phyloP scores from a whole-genome alignment of 2,888 invertebrate species.

The Ommatoiulus sabulosus region DNA sequence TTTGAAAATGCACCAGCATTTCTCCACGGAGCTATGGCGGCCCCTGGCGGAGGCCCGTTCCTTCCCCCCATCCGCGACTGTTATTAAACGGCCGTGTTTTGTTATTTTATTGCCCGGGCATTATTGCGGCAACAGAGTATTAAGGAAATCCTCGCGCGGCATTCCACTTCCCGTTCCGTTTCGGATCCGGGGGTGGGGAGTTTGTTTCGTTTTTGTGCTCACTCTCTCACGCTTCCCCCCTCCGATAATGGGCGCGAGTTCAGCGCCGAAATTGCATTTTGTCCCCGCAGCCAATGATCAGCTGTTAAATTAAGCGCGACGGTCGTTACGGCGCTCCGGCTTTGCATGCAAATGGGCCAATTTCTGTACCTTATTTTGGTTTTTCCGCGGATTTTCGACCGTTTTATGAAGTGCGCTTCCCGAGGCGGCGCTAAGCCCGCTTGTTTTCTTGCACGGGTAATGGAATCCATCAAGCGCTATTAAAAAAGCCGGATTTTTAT shows the following conservation, averaged over 20 bases:
- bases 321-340: conserved; percentile 45
- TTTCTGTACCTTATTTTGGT: neutral
- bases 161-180: conserved; percentile 46
- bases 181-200: neutral
- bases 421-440: neutral
- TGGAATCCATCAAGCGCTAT: neutral
- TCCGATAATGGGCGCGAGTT: neutral
- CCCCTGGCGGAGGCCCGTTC: neutral
- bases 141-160: conserved; percentile 26
- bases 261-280: conserved; percentile 13
- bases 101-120: conserved; percentile 20
- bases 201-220: neutral
- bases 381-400: conserved; percentile 35
- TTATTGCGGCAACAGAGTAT: conserved; percentile 40
- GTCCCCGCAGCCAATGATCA: conserved; percentile 48
- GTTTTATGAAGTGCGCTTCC: neutral
- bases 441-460: neutral
- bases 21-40: no score
- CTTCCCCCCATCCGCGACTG: neutral
- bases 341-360: conserved; percentile 32
- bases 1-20: no score
- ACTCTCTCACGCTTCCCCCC: neutral
- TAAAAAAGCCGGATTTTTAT: conserved; percentile 30
- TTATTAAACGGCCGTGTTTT: conserved; percentile 45
- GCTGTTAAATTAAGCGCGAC: conserved; percentile 35